Percentiles rank a stretch among this genome's conserved stretches.
Evolutionary conservation across 2,113 vertebrate genomes (phyloP).

Genomic region (Sclerurus mexicanus): DNA sequence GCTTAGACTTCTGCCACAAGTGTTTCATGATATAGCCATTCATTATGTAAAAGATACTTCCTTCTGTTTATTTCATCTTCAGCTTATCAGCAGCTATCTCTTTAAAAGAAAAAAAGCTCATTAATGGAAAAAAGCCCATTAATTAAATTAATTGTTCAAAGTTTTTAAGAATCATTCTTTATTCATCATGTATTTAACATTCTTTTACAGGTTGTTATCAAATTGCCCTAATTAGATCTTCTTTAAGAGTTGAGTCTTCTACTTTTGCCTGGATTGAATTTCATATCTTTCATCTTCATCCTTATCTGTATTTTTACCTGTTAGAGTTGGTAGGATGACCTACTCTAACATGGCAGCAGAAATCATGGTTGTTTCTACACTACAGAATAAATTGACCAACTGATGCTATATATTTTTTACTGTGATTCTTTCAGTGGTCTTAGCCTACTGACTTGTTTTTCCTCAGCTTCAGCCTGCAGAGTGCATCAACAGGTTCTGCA

Average conservation of each 20-base stretch:
- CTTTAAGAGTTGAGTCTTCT: background rate
- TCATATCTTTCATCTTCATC: background rate
- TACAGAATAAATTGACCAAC: background rate
- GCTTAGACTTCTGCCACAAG: background rate
- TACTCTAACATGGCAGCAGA: background rate
- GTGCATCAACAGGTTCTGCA: background rate
- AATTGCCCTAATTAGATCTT: background rate
- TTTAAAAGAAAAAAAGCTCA: background rate
- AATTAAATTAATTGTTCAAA: background rate
- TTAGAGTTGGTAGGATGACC: background rate
- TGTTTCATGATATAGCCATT: background rate
- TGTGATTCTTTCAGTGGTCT: background rate
- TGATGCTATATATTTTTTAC: background rate
- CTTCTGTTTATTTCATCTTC: background rate
- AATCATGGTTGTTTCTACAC: background rate
- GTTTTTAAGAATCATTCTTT: background rate
- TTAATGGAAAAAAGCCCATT: background rate
- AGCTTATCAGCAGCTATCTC: background rate
- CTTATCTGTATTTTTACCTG: background rate
- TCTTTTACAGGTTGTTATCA: background rate
- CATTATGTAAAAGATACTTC: background rate
- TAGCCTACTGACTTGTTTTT: background rate
- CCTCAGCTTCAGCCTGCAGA: background rate
- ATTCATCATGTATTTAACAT: background rate
- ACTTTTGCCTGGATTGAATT: background rate